Percentiles rank a stretch among this genome's conserved stretches.
Evolutionary conservation across 2,888 invertebrate genomes (phyloP).

Genomic region (Scaptomyza cyrtandrae): DNA sequence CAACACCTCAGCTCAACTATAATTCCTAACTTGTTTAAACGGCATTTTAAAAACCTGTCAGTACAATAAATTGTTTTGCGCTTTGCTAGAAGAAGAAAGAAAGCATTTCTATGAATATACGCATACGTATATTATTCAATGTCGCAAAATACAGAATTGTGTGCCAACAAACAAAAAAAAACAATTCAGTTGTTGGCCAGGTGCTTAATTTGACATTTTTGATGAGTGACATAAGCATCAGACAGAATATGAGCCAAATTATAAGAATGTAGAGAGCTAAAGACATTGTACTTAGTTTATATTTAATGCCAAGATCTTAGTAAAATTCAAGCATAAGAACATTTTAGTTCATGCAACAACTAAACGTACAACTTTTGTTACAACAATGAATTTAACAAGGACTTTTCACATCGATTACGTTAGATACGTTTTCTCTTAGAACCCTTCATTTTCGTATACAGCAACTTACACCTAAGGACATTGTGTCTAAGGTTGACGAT

Average conservation of each 20-base stretch:
- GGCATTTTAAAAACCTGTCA: conserved; percentile 51
- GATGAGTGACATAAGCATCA: conserved; percentile 66
- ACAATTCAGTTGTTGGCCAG: conserved; percentile 38
- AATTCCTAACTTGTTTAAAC: conserved; percentile 14
- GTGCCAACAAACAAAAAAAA: conserved; percentile 36
- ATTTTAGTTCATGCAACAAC: neutral
- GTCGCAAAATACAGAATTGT: conserved; percentile 12
- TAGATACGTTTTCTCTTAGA: too few relatives aligned
- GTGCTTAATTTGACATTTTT: conserved; percentile 62
- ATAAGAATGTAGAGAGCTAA: neutral
- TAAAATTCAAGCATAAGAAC: neutral
- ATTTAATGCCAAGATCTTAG: neutral
- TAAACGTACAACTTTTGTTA: too few relatives aligned
- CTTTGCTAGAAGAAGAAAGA: neutral
- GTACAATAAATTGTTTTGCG: conserved; percentile 21
- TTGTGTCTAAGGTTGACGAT: too few relatives aligned
- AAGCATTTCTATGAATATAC: conserved; percentile 17
- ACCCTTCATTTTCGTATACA: too few relatives aligned
- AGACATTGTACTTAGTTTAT: neutral
- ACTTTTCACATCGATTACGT: too few relatives aligned
- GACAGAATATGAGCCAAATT: conserved; percentile 2
- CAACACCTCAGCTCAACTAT: neutral
- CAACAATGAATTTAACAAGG: too few relatives aligned
- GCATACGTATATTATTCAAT: conserved; percentile 27
- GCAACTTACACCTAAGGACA: too few relatives aligned